A percentile compares a stretch with the other conserved stretches of the same genome.
These are phyloP conservation scores for Monochamus alternatus DNA, from an alignment of 2,888 invertebrate species.

Conservation along the genomic window DNA sequence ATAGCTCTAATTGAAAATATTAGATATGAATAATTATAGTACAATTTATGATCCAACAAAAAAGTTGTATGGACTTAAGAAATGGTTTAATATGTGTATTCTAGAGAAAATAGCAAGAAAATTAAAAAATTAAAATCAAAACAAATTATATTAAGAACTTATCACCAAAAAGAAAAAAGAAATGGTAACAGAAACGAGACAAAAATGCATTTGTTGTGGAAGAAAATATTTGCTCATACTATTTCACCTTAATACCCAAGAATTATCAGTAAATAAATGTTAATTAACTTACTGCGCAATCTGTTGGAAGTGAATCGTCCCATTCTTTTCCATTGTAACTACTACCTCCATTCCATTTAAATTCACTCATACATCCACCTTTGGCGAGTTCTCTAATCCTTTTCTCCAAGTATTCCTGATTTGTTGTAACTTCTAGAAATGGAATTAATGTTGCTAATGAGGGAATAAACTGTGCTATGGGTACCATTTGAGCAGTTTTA, in stretches of 20 bases:
- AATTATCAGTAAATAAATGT: neutral
- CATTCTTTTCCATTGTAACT: conserved; percentile 82
- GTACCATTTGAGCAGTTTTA: conserved; percentile 78
- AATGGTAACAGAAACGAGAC: too few species aligned
- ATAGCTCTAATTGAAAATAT: too few species aligned
- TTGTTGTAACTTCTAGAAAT: conserved; percentile 86
- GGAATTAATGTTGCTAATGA: conserved; percentile 79
- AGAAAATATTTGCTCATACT: too few species aligned
- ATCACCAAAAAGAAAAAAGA: too few species aligned
- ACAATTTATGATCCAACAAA: too few species aligned
- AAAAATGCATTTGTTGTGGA: too few species aligned
- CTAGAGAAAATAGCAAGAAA: too few species aligned
- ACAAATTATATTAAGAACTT: too few species aligned
- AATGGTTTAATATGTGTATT: too few species aligned
- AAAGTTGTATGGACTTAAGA: too few species aligned
- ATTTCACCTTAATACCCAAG: neutral
- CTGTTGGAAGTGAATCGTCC: conserved; percentile 89
- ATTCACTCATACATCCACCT: conserved; percentile 92
- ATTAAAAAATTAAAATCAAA: too few species aligned
- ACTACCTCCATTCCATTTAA: conserved; percentile 90
- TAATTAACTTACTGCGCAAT: conserved; percentile 80
- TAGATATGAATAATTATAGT: too few species aligned
- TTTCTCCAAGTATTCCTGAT: conserved; percentile 89
- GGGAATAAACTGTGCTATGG: conserved; percentile 72
- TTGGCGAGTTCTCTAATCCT: conserved; percentile 84